Conservation (phyloP, 2,888 invertebrate genomes). For the Noctua janthe region DNA sequence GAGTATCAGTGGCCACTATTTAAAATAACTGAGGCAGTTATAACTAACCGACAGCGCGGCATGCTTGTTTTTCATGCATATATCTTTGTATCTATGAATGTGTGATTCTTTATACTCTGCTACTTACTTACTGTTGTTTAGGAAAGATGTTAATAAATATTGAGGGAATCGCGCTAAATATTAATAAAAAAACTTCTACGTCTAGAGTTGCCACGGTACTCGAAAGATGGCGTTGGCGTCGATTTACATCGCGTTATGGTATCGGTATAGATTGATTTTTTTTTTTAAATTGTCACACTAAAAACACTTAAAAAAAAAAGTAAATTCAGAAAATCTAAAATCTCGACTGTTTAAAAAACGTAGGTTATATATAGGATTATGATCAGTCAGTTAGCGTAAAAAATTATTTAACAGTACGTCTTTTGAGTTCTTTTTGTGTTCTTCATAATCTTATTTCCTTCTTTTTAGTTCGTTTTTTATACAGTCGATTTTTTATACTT, state of each 20-base stretch:
- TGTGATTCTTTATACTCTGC: not conserved
- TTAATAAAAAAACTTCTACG: not conserved
- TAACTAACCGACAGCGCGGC: not conserved
- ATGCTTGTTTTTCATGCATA: not conserved
- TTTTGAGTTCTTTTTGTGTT: not conserved
- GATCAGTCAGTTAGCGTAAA: too few relatives aligned
- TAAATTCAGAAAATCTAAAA: not conserved
- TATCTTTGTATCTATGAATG: not conserved
- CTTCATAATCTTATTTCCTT: not conserved
- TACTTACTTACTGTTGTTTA: not conserved
- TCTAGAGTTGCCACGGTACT: not conserved
- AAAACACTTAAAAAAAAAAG: not conserved
- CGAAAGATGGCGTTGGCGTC: not conserved
- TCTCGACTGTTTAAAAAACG: not conserved
- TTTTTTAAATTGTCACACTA: not conserved
- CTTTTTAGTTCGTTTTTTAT: not conserved
- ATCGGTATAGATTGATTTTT: not conserved
- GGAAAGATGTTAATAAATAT: not conserved
- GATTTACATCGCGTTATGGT: not conserved
- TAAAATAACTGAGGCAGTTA: not conserved
- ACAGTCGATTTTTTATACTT: not conserved
- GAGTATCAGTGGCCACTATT: slow-evolving; percentile 4
- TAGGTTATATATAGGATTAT: not conserved
- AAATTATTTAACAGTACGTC: too few relatives aligned
- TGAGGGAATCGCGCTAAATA: too few relatives aligned